These are phyloP conservation scores for Rhinogobio ventralis DNA, from an alignment of 2,797 vertebrate genomes.

Conservation along the genomic window DNA sequence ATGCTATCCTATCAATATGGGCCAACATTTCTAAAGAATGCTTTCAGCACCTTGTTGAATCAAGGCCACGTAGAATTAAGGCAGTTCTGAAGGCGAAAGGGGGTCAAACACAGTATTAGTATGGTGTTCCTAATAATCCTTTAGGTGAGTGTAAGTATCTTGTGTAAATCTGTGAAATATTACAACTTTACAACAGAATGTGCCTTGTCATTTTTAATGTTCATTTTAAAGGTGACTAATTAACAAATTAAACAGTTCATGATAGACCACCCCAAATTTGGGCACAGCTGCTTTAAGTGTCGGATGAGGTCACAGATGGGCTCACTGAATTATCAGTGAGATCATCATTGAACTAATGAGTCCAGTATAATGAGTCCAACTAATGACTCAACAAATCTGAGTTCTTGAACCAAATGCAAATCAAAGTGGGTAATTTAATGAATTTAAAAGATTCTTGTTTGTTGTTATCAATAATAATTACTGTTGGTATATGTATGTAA, in stretches of 20 bases:
- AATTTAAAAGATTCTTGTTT: background rate
- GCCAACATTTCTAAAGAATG: no score
- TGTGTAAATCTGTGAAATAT: background rate
- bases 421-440: background rate
- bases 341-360: constrained; percentile 16
- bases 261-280: background rate
- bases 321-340: constrained; percentile 16
- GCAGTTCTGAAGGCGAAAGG: no score
- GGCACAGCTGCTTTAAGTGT: constrained; percentile 11
- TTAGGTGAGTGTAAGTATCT: background rate
- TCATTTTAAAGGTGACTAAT: background rate
- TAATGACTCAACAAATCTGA: constrained; percentile 18
- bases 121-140: no score
- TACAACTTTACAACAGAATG: background rate
- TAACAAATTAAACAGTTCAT: background rate
- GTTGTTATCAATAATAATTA: background rate
- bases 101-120: no score
- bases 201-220: background rate
- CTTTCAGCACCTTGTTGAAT: no score
- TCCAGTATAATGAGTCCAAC: constrained; percentile 27
- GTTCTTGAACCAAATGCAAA: constrained; percentile 7
- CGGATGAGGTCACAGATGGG: constrained; percentile 22
- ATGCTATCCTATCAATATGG: no score
- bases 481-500: background rate
- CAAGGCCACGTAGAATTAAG: no score